Evolutionary conservation across 2,888 invertebrate genomes (phyloP), one percentile per base, ranked within the genome.

Genomic region (Odontocolon sp.): DNA sequence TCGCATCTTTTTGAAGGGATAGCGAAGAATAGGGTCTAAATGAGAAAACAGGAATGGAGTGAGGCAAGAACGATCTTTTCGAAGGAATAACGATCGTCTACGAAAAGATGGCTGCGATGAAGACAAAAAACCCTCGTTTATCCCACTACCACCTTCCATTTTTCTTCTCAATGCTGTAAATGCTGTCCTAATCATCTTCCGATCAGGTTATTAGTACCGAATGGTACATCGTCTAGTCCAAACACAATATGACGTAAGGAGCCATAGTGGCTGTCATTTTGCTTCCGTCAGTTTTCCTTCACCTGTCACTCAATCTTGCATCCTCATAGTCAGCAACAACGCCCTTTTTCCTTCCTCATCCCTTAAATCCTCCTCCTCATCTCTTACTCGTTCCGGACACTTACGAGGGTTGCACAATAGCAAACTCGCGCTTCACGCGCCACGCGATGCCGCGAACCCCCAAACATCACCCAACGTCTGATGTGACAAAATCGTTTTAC

Each of bases 191-290:
- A 77, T 73, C 67, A 71, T 56, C 8, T 42, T 42, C 45, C 69
- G 42, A 78, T 68, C 75, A 54, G 57, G 50, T 71, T 68, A 77
- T 79, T 66, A 77, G 77, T 21, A 16, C 26, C 50, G 70, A 70
- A 73, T 63, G 47, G 61, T 45, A 61, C 36, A 38, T 45, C 61
- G 47, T 28, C 52, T 38, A 18, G 47, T 56, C 31, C 16, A 26
- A 67, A 67, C 38, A 74, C 73, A 67, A 70, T 57, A 59, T 52
- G 67, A 52, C 50, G 40, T 33, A 38, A 67, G 26, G 52, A 14
- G 36, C 28, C 59, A 59, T 16, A 50, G 31, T 33, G 40, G 16
- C 36, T 42, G 57, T 54, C 74, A 73, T 74, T 38, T 33, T 52
- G 50, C 61, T 47, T 8, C 67, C 47, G 54, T 61, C 75, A 57